Evolutionary conservation across 2,113 vertebrate genomes (phyloP), one percentile per base, ranked within the genome.

Genomic region (Chamaetylas fuelleborni): DNA sequence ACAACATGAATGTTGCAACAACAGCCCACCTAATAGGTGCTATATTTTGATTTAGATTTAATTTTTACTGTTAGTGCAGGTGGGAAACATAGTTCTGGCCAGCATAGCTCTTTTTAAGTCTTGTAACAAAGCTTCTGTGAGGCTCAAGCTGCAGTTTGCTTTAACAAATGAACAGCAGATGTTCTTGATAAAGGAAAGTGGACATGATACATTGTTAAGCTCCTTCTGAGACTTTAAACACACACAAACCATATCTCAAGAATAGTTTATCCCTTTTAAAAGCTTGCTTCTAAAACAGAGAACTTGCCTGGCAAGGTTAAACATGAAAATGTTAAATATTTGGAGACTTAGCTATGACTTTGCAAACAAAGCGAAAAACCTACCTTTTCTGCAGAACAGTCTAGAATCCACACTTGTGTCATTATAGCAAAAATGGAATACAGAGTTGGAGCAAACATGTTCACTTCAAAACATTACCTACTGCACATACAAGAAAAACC

Each of bases 221-320:
- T 87, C 78, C 74, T 95, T 92, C 54, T 95, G 84, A 91, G 91
- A 88, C 50, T 92, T 91, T 77, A 92, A 95, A 95, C 42, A 90
- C 71, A 66, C 74, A 83, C 24, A 91, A 76, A 65, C 54, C 28
- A 11, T 69, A 93, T 58, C 66, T 96, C 81, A 94, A 88, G 45
- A 78, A 94, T 42, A 83, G 58, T 77, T 94, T 82, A 90, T 67
- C 56, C 60, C 40, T 83, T 90, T 88, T 40, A 50, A 92, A 92
- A 86, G 16, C 26, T 70, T 88, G 17, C 56, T 86, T 77, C 85
- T 90, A 77, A 58, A 90, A 36, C n/a, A 64, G 66, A 93, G 48
- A 93, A 90, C 20, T 91, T 88, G 82, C 31, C 72, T 88, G 72
- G 58, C 62, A 91, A 88, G 43, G 40, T 74, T 86, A 86, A 90